These are phyloP conservation scores for Peromyscus nudipes DNA, from an alignment of 2,797 vertebrate species.

Conservation along the genomic window DNA sequence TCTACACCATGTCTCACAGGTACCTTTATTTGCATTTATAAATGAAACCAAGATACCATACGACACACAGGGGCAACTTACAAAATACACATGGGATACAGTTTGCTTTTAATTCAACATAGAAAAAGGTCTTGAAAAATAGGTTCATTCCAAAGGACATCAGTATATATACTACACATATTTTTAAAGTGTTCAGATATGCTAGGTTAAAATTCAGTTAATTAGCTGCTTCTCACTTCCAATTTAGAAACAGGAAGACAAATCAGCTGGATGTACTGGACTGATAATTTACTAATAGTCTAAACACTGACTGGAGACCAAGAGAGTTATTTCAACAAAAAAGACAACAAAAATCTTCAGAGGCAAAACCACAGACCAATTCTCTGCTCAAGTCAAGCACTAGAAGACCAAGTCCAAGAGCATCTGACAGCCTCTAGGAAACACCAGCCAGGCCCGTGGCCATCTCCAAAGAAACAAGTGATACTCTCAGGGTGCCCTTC, in stretches of 20 bases:
- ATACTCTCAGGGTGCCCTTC: not conserved
- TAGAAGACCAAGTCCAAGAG: not conserved
- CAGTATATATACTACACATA: not conserved
- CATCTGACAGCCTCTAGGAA: not conserved
- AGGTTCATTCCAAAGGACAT: conserved; percentile 28
- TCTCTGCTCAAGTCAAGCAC: not conserved
- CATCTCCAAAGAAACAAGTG: not conserved
- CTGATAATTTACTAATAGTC: conserved; percentile 53
- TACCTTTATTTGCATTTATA: conserved; percentile 29
- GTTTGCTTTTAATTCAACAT: conserved; percentile 57
- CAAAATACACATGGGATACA: not conserved
- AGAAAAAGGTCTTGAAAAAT: conserved; percentile 26
- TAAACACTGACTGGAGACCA: conserved; percentile 50
- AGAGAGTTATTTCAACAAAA: conserved; percentile 45
- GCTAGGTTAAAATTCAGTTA: conserved; percentile 58
- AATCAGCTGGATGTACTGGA: conserved; percentile 6
- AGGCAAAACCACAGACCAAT: conserved; percentile 24
- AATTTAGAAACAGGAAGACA: conserved; percentile 64
- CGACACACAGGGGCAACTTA: not conserved
- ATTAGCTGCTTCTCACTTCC: conserved; percentile 64
- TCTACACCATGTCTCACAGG: not conserved
- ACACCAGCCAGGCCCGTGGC: not conserved
- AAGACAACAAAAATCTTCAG: conserved; percentile 53
- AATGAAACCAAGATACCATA: conserved; percentile 51
- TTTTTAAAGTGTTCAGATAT: conserved; percentile 18